These are phyloP conservation scores for Tubulanus polymorphus DNA, from an alignment of 2,888 invertebrate species.

Conservation along the genomic window DNA sequence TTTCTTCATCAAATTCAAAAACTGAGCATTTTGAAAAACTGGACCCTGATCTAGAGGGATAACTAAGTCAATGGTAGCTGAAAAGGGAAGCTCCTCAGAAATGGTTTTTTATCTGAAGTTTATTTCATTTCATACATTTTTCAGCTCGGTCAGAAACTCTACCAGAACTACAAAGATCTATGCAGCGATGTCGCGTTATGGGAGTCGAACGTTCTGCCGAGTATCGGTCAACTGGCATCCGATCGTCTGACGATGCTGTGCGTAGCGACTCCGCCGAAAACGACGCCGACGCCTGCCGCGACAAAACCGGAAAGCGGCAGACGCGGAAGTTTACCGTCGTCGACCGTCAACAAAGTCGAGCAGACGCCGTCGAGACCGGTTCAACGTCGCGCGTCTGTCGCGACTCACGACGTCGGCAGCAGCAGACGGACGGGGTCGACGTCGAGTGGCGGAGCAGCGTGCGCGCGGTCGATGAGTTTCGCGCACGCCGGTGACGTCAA, in stretches of 20 bases:
- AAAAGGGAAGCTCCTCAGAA: too few relatives aligned
- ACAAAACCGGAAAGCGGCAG: too few relatives aligned
- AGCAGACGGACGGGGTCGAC: not conserved
- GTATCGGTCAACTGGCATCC: not conserved
- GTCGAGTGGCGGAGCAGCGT: not conserved
- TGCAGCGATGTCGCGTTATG: not conserved
- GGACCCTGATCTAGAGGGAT: too few relatives aligned
- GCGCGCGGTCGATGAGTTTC: too few relatives aligned
- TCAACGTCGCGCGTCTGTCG: not conserved
- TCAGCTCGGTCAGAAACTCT: not conserved
- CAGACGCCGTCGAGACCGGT: not conserved
- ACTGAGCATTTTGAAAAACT: too few relatives aligned
- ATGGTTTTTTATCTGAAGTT: not conserved
- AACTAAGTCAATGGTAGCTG: too few relatives aligned
- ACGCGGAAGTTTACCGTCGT: not conserved
- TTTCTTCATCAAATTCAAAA: too few relatives aligned
- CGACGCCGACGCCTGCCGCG: not conserved
- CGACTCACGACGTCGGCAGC: not conserved
- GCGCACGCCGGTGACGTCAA: not conserved
- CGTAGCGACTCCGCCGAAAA: not conserved
- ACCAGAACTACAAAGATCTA: not conserved
- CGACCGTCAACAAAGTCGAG: not conserved
- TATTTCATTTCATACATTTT: not conserved
- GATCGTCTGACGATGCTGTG: too few relatives aligned
- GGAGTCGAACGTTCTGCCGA: not conserved